A percentile compares a stretch with the other conserved stretches of the same genome.
These are phyloP conservation scores for Solea solea DNA, from an alignment of 2,113 vertebrate genomes.

Conservation along the genomic window DNA sequence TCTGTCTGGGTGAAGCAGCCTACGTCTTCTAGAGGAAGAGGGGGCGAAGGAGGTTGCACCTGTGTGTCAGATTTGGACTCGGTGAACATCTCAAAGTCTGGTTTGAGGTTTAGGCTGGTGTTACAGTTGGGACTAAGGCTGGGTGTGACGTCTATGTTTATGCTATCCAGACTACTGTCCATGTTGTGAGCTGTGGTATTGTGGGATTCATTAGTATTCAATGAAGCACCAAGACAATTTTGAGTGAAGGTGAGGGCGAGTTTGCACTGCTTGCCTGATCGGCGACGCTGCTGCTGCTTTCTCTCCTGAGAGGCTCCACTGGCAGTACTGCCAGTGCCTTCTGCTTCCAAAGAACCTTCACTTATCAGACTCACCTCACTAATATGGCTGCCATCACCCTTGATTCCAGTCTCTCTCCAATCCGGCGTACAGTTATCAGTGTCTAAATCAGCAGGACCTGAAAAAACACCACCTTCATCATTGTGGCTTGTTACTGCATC, in stretches of 20 bases:
- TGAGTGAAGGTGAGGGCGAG: slow-evolving; percentile 86
- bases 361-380: slow-evolving; percentile 33
- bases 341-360: slow-evolving; percentile 41
- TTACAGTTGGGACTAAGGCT: neutral
- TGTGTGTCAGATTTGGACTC: slow-evolving; percentile 4
- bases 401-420: neutral
- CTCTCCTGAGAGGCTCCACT: slow-evolving; percentile 63
- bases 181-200: slow-evolving; percentile 6
- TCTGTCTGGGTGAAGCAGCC: slow-evolving; percentile 85
- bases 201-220: slow-evolving; percentile 19
- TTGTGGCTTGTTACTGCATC: neutral
- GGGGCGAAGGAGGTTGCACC: slow-evolving; percentile 8
- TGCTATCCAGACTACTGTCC: slow-evolving; percentile 1
- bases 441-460: slow-evolving; percentile 37
- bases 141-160: neutral
- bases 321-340: slow-evolving; percentile 18
- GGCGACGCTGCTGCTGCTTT: slow-evolving; percentile 76
- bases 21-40: neutral
- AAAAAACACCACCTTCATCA: slow-evolving; percentile 36
- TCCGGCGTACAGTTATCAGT: neutral
- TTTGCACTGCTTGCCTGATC: slow-evolving; percentile 81
- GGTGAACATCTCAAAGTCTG: neutral
- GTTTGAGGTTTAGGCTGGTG: slow-evolving; percentile 6
- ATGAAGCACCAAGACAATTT: slow-evolving; percentile 58
- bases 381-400: slow-evolving; percentile 15